Base-by-base conservation (phyloP, 2,797 vertebrate species). In the Mionectes olivaceus region DNA sequence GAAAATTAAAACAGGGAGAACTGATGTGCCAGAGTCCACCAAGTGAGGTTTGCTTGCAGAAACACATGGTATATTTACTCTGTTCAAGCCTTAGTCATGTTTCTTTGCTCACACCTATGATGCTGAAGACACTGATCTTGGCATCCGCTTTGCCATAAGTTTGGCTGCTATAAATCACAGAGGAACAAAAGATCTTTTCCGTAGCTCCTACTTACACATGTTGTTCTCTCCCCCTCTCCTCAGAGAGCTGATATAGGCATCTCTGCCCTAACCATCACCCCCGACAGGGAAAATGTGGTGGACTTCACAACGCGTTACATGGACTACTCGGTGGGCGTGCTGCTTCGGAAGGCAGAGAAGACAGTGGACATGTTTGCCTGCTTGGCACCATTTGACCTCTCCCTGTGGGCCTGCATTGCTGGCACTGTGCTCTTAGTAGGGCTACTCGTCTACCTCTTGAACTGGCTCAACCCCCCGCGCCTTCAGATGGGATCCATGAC, bases 321-420 rank as follows among this genome's bases (percentile, higher is more conserved):
- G 99, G 99, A 99, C 98, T 99, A 99, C 97, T 99, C 99, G 0
- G 99, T 99, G 95, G 99, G 99, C 0, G 99, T 99, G 77, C 98
- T 99, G 56, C 98, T 99, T 80, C 98, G 98, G 90, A 99, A 99
- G 97, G 99, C 99, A 2, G 99, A 99, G 81, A 99, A 99, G 97
- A 99, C 99, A 0, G 98, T 99, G 97, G 99, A 99, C 97, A 99
- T 99, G 99, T 99, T 99, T 96, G 99, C 99, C 90, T 99, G 99
- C 94, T 97, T 99, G 93, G 99, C 99, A 9, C 99, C 99, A 0
- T 99, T 99, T 73, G 99, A 99, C 97, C 98, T 99, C 41, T 99
- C 99, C 5, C 98, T 99, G 76, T 99, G 99, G 99, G 99, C 99
- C 7, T 99, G 99, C 97, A 99, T 99, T 77, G 99, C 99, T 46